Evolutionary conservation across 1,140 invertebrate genomes (phyloP), one percentile per base, ranked within the genome.

Genomic region (Zeugodacus cucurbitae): DNA sequence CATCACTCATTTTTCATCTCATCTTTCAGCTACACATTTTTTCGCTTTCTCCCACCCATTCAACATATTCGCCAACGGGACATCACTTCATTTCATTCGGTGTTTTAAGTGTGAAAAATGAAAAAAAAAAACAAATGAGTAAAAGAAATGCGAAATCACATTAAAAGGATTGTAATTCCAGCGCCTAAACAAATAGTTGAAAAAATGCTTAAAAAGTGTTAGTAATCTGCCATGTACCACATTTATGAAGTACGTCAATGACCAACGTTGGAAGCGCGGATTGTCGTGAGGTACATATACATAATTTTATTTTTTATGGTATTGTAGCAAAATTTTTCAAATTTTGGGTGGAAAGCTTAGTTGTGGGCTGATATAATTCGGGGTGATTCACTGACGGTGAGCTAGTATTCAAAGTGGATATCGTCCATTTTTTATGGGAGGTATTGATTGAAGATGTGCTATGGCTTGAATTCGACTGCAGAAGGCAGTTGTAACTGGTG

Each of bases 161-260:
- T 82, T 82, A 82, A 82, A 82, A 54, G 74, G 74, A 82, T 82
- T 82, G 74, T 82, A 82, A 82, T 82, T 54, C 41, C 74, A 48
- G 14, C 41, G 74, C 74, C 74, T 82, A 82, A 82, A 82, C 74
- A 82, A 82, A 82, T 82, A 82, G n/a, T 48, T 10, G n/a, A 48
- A 82, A 82, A 82, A 48, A 54, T 82, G 22, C 41, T 48, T 0
- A 26, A 82, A 48, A 62, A 62, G 58, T 44, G 22, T 41, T 82
- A 11, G 11, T 82, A 82, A 44, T 48, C 20, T 34, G 41, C 26
- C 29, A 48, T 29, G n/a, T 82, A 48, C 3, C 5, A 74, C 20
- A 74, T 74, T 74, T 54, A 54, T 54, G 48, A 54, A 17, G n/a
- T n/a, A 62, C 41, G 54, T 87, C 20, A n/a, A 34, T 37, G 26